A percentile compares a stretch with the other conserved stretches of the same genome.
Evolutionary conservation across 2,797 vertebrate species (phyloP).

Genomic region (Heliangelus exortis): DNA sequence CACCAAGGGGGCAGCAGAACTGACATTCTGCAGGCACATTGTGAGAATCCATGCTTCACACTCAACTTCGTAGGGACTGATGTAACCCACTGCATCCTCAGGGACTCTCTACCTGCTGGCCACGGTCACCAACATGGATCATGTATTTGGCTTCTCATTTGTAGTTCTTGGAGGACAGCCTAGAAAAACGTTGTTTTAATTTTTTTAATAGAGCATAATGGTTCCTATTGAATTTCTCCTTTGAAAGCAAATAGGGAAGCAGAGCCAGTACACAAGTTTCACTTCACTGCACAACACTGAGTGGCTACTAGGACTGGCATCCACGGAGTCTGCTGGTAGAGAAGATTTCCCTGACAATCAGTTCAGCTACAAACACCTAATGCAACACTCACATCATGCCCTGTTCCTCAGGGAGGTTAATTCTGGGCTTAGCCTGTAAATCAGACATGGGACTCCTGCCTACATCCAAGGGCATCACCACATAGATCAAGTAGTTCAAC

Average conservation of each 20-base stretch:
- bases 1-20: not conserved
- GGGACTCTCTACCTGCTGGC: not conserved
- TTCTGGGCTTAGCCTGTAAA: not conserved
- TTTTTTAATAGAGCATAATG: constrained; percentile 15
- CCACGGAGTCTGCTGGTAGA: not conserved
- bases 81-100: not conserved
- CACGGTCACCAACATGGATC: not conserved
- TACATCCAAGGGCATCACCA: not conserved
- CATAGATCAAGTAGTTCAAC: not conserved
- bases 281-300: not conserved
- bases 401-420: not conserved
- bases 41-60: not conserved
- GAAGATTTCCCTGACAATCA: not conserved
- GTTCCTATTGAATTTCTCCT: not conserved
- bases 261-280: not conserved
- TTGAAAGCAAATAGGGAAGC: not conserved
- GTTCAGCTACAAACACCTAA: not conserved
- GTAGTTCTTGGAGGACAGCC: not conserved
- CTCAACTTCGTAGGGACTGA: not conserved
- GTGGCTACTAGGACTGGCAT: not conserved
- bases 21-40: not conserved
- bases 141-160: not conserved
- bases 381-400: not conserved
- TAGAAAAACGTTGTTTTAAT: not conserved
- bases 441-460: not conserved